A percentile compares a stretch with the other conserved stretches of the same genome.
Conservation (phyloP, 2,888 invertebrate genomes). For the Drosophila aldrichi region DNA sequence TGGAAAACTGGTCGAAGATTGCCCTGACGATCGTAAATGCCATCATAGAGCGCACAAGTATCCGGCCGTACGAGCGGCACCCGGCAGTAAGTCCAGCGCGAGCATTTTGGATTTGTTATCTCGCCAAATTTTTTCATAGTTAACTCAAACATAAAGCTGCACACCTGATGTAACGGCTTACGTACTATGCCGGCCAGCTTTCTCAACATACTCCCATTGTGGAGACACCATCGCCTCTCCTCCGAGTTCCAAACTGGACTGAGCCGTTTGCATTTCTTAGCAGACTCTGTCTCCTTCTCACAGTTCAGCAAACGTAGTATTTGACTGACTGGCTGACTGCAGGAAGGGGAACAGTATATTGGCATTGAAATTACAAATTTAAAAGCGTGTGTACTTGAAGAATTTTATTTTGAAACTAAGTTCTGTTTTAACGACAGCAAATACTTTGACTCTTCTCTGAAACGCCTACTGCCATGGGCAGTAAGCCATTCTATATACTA, state of each 20-base stretch:
- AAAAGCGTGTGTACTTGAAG: constrained; percentile 3
- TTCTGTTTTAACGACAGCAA: neutral
- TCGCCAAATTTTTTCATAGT: constrained; percentile 44
- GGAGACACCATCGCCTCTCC: constrained; percentile 42
- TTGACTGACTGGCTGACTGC: constrained; percentile 19
- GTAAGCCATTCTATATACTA: neutral
- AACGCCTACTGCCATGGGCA: neutral
- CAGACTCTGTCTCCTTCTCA: constrained; percentile 7
- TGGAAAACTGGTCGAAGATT: constrained; percentile 44
- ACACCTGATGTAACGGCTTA: constrained; percentile 25
- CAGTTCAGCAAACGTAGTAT: constrained; percentile 18
- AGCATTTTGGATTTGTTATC: constrained; percentile 42
- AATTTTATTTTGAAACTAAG: constrained; percentile 28
- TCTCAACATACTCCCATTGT: constrained; percentile 24
- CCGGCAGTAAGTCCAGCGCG: constrained; percentile 37
- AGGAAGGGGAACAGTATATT: constrained; percentile 36
- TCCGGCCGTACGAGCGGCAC: constrained; percentile 46
- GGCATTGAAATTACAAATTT: constrained; percentile 4
- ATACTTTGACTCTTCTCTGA: neutral
- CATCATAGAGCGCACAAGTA: constrained; percentile 46
- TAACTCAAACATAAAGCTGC: constrained; percentile 41
- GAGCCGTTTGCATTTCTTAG: constrained; percentile 14
- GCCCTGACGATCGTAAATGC: constrained; percentile 46
- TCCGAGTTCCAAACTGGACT: constrained; percentile 13
- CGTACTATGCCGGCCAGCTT: constrained; percentile 15